phyloP scores from a whole-genome alignment of 2,888 invertebrate genomes.

The Bhutanitis thaidina region DNA sequence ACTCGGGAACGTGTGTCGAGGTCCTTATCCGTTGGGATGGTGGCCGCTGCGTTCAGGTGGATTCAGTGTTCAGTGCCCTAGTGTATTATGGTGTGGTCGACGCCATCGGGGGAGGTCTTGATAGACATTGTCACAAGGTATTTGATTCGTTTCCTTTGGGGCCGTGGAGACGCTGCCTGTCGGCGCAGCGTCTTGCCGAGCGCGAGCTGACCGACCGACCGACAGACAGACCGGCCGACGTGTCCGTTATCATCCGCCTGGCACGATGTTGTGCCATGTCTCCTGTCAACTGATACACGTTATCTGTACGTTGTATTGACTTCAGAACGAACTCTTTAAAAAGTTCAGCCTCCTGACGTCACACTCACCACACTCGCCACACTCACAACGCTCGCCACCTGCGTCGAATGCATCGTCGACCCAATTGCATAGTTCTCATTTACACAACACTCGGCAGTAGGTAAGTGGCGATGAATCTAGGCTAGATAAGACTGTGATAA shows the following conservation, averaged over 20 bases:
- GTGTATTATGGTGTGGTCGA: constrained; percentile 77
- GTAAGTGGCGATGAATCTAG: constrained; percentile 7
- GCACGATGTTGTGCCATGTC: background rate
- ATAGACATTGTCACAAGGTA: constrained; percentile 75
- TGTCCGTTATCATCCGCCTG: background rate
- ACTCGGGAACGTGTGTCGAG: constrained; percentile 67
- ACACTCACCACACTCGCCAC: background rate
- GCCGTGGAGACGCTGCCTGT: constrained; percentile 24
- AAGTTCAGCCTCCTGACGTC: background rate
- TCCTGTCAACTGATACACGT: background rate
- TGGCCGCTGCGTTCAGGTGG: constrained; percentile 57
- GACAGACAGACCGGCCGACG: no score
- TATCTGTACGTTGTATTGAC: constrained; percentile 1
- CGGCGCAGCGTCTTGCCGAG: background rate
- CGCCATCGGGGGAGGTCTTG: constrained; percentile 72
- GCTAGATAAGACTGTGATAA: constrained; percentile 6
- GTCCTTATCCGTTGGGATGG: constrained; percentile 75
- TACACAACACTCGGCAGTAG: background rate
- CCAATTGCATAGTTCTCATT: background rate
- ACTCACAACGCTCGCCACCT: no score
- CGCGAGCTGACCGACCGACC: no score
- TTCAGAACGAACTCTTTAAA: background rate
- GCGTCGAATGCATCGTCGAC: no score
- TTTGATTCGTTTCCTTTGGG: constrained; percentile 35
- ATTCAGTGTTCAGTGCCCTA: constrained; percentile 59